phyloP scores from a whole-genome alignment of 2,113 vertebrate species.

The Daboia siamensis region DNA sequence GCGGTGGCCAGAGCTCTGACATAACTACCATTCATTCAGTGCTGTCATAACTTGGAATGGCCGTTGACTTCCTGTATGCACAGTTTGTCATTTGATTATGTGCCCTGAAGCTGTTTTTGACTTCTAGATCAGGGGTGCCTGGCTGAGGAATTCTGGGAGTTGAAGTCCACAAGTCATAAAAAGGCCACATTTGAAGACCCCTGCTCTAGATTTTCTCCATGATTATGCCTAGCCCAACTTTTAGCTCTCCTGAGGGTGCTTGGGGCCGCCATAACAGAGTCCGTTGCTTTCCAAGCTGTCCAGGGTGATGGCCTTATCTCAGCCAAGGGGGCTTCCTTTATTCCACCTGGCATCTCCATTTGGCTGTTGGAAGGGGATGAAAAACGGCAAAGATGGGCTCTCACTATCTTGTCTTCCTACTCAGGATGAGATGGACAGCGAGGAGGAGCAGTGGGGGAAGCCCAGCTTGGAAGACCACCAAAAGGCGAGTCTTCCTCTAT shows the following conservation, averaged over 20 bases:
- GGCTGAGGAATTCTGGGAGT: no score
- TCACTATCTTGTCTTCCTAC: neutral
- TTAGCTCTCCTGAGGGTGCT: neutral
- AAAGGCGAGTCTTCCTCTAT: neutral
- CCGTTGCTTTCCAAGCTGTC: neutral
- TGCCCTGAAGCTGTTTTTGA: neutral
- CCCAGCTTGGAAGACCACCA: neutral
- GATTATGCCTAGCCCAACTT: neutral
- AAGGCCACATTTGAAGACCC: no score
- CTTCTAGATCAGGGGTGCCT: no score
- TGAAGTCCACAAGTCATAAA: no score
- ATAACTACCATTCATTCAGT: neutral
- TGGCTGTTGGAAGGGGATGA: neutral
- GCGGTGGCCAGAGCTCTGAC: neutral
- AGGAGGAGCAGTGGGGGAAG: neutral
- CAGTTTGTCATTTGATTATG: neutral
- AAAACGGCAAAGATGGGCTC: neutral
- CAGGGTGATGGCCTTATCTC: neutral
- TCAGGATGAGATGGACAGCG: neutral
- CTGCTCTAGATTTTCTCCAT: neutral
- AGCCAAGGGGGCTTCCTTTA: neutral
- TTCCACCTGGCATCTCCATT: neutral
- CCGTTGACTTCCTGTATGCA: neutral
- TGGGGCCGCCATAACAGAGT: fast-evolving
- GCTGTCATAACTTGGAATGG: no score